Conservation (phyloP, 1,140 invertebrate genomes). For the Diplogasteroides magnus region DNA sequence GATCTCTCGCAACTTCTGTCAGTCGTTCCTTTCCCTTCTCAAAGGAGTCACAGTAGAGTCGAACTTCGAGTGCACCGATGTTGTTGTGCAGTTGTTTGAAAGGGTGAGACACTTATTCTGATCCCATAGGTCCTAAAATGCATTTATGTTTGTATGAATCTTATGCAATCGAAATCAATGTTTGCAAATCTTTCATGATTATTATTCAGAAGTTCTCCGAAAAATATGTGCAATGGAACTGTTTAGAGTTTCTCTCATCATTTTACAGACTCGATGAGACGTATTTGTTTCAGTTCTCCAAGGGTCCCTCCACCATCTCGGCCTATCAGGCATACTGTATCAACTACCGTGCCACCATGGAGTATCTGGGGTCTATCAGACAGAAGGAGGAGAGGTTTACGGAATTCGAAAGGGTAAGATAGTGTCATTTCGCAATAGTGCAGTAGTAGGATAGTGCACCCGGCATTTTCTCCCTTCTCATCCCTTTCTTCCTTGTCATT, state of each 20-base stretch:
- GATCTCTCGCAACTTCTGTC: slow-evolving; percentile 69
- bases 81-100: slow-evolving; percentile 65
- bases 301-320: slow-evolving; percentile 50
- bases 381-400: slow-evolving; percentile 50
- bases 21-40: slow-evolving; percentile 65
- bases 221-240: background rate
- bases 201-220: slow-evolving; percentile 8
- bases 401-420: slow-evolving; percentile 44
- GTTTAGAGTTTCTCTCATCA: too few relatives aligned
- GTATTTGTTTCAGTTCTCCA: slow-evolving; percentile 44
- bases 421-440: too few relatives aligned
- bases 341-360: slow-evolving; percentile 45
- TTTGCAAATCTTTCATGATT: too few relatives aligned
- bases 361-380: slow-evolving; percentile 47
- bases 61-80: slow-evolving; percentile 60
- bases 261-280: background rate
- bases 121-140: too few relatives aligned
- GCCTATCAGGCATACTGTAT: slow-evolving; percentile 42
- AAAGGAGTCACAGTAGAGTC: slow-evolving; percentile 61
- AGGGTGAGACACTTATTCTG: too few relatives aligned
- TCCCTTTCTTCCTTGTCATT: too few relatives aligned
- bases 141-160: too few relatives aligned
- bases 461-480: too few relatives aligned
- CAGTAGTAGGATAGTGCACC: too few relatives aligned
- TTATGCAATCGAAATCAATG: too few relatives aligned